Conservation (phyloP, 2,113 vertebrate genomes). For the Donacobius atricapilla region DNA sequence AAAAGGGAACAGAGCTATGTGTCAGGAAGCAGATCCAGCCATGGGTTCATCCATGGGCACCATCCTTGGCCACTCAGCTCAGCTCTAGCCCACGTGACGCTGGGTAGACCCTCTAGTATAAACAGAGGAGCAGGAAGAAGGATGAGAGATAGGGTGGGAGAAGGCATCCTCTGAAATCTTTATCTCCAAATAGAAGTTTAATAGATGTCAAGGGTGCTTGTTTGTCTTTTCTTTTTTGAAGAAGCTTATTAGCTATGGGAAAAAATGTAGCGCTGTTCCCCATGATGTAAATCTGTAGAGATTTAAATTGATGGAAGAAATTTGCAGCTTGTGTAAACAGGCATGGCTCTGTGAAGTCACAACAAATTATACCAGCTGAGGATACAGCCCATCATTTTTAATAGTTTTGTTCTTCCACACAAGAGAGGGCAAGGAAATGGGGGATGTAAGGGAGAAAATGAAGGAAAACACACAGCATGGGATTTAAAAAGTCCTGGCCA, state of each 20-base stretch:
- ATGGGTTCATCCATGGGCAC: neutral
- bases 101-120: neutral
- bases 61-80: neutral
- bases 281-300: conserved; percentile 2
- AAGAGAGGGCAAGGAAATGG: neutral
- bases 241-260: neutral
- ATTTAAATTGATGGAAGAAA: conserved; percentile 2
- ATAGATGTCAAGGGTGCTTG: neutral
- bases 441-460: neutral
- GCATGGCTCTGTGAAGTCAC: neutral
- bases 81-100: neutral
- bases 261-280: neutral
- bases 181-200: neutral
- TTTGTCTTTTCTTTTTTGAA: neutral
- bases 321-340: conserved; percentile 19
- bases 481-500: neutral
- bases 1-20: neutral
- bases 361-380: neutral
- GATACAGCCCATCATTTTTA: neutral
- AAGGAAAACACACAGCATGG: neutral
- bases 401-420: neutral
- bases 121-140: neutral
- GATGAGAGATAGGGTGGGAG: neutral
- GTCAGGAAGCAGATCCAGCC: neutral
- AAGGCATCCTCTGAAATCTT: neutral